Evolutionary conservation across 1,140 invertebrate species (phyloP), one percentile per base, ranked within the genome.

Genomic region (Sitobion miscanthi): DNA sequence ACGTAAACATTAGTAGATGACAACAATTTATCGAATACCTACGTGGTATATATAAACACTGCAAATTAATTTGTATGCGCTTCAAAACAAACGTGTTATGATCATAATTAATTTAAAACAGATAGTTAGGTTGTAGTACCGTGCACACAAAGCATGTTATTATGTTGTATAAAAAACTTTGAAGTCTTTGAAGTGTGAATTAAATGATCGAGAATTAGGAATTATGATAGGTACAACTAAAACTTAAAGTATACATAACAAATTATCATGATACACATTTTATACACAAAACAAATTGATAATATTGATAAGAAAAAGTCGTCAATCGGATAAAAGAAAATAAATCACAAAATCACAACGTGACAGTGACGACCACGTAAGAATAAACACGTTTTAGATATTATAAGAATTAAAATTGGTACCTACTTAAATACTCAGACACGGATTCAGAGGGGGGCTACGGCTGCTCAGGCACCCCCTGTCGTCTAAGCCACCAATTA

Each of bases 241-340:
- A n/a, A 77, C 62, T n/a, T 52, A 52, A 52, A 52, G 17, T 52
- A 52, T 52, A 52, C 1, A 11, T 49, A 11, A 17, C 49, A 52
- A 52, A 38, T 38, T 52, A 17, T 52, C 14, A 52, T 52, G 49
- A 52, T 77, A 17, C 30, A n/a, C 14, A 77, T 77, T 77, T n/a
- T 35, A 11, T 77, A n/a, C 62, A n/a, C 14, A 77, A 14, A 17
- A 77, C 30, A n/a, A n/a, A n/a, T 77, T 77, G 62, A 77, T 77
- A 77, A 77, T 77, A 35, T 77, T 77, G 62, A 77, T 77, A 77
- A 77, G n/a, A n/a, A n/a, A n/a, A 77, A 77, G n/a, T 57, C n/a
- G 17, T 77, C n/a, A 77, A 17, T n/a, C 30, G 62, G 14, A n/a
- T 20, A 35, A 14, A 77, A 21, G 30, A 69, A 77, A 17, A 77